A percentile compares a stretch with the other conserved stretches of the same genome.
These are phyloP conservation scores for Gymnarchus niloticus DNA, from an alignment of 2,113 vertebrate species.

Conservation along the genomic window DNA sequence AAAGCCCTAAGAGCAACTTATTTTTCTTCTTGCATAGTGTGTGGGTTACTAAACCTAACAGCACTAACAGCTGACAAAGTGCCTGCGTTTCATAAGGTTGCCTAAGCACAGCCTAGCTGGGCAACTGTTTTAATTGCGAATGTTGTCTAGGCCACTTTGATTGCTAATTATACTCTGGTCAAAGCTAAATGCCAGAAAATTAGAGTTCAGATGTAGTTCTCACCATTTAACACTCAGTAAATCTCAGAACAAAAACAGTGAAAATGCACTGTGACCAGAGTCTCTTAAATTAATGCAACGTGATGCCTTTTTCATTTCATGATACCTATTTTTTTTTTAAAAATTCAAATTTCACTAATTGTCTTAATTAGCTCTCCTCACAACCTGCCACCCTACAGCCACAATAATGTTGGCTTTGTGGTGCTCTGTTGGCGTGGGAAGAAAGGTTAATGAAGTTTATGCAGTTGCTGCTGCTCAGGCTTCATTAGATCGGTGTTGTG, in stretches of 20 bases:
- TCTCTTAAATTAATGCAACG: background rate
- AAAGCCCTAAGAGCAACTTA: background rate
- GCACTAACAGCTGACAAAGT: background rate
- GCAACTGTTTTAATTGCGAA: background rate
- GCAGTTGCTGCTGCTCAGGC: background rate
- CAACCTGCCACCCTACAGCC: background rate
- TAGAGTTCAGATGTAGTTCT: background rate
- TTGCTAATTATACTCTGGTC: background rate
- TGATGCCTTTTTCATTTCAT: background rate
- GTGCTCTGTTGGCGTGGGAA: background rate
- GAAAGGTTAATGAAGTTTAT: slow-evolving; percentile 2
- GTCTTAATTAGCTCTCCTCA: background rate
- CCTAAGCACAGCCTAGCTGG: background rate
- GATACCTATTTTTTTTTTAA: background rate
- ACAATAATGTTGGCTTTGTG: background rate
- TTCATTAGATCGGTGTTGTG: background rate
- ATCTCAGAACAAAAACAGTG: background rate
- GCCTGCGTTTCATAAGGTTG: background rate
- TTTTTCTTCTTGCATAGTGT: background rate
- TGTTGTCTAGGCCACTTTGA: background rate
- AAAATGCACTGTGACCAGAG: background rate
- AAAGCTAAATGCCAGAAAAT: background rate
- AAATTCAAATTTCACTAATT: background rate
- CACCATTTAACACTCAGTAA: background rate
- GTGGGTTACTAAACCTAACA: no score